Evolutionary conservation across 2,113 vertebrate species (phyloP), one percentile per base, ranked within the genome.

Genomic region (Oenanthe melanoleuca): DNA sequence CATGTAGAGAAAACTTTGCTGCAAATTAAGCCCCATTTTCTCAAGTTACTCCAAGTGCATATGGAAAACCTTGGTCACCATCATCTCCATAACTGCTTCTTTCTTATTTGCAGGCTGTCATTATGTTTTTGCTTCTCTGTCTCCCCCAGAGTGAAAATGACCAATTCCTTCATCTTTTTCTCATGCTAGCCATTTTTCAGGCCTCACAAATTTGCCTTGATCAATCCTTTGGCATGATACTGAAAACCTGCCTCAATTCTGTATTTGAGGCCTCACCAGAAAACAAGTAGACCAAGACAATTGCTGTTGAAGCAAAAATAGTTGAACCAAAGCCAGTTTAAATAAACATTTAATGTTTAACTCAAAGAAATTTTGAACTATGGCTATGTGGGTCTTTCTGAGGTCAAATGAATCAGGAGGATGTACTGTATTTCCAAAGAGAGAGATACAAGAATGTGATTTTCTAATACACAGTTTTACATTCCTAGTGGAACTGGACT

Each of bases 401-500:
- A 96, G 64, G 91, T 93, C 23, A 4, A 86, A 40, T 74, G 49
- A 89, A 85, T 66, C 47, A 81, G 47, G 38, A 77, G 11, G 50
- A 69, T 69, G 33, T 61, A 17, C 40, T 53, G 8, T 25, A 29
- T 77, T 92, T 88, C 59, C 0, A 0, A 67, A 92, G 50, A 79
- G 28, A 85, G 49, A 80, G 40, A 70, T 70, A 24, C 18, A 88
- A 31, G 40, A 92, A 92, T 81, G 40, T 3, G 31, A 25, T 74
- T 81, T 92, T 73, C 53, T 74, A 42, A 71, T 52, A 91, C 9
- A 22, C 26, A 49, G 6, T 87, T 87, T 45, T 66, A 44, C 33
- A 63, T 91, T 97, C 63, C 57, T 88, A 45, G 64, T n/a, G 23
- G 88, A 88, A 59, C 47, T 55, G 31, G 56, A 79, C 50, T 97